A percentile compares a stretch with the other conserved stretches of the same genome.
These are phyloP conservation scores for Sycophila texana DNA, from an alignment of 2,888 invertebrate genomes.

Conservation along the genomic window DNA sequence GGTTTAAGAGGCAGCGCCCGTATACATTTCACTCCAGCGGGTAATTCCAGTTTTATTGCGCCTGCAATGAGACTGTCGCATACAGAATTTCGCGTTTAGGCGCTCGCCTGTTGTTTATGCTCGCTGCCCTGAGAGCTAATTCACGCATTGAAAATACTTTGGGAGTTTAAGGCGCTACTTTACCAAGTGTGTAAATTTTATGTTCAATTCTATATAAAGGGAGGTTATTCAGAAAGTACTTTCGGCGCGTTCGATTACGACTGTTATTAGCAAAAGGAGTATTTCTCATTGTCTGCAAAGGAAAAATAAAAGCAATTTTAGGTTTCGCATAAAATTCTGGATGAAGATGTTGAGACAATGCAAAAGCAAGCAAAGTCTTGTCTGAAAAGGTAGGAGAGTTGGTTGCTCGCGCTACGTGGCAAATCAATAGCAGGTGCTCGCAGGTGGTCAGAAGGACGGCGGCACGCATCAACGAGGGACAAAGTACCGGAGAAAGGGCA, in stretches of 20 bases:
- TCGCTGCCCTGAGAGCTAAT: no score
- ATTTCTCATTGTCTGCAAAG: neutral
- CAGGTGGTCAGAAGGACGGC: constrained; percentile 10
- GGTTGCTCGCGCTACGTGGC: neutral
- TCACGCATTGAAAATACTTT: no score
- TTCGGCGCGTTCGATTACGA: no score
- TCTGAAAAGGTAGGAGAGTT: neutral
- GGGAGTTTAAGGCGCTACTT: no score
- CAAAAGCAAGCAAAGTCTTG: neutral
- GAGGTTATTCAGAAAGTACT: no score
- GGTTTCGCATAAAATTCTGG: no score
- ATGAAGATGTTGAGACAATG: neutral
- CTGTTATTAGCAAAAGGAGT: no score
- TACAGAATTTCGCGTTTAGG: neutral
- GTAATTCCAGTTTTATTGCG: constrained; percentile 18
- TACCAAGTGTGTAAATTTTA: no score
- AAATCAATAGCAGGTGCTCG: constrained; percentile 16
- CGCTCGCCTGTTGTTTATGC: neutral
- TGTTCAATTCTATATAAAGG: no score
- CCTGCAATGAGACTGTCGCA: neutral
- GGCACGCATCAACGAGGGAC: constrained; percentile 14
- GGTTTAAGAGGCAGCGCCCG: constrained; percentile 6
- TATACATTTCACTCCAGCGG: neutral
- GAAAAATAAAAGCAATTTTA: no score
- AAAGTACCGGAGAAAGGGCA: constrained; percentile 43